A percentile compares a stretch with the other conserved stretches of the same genome.
These are phyloP conservation scores for Orgyia antiqua DNA, from an alignment of 2,888 invertebrate genomes.

Conservation along the genomic window DNA sequence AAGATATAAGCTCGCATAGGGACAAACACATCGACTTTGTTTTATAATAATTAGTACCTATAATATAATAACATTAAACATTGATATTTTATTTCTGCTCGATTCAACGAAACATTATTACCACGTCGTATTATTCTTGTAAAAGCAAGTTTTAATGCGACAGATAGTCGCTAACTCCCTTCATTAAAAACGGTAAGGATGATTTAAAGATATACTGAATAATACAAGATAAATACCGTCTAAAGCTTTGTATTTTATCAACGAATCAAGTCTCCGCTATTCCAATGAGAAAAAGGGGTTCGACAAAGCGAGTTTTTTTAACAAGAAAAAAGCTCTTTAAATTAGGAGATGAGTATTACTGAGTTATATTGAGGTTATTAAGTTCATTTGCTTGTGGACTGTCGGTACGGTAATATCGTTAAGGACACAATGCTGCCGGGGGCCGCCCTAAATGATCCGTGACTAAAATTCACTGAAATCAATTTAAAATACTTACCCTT, in stretches of 20 bases:
- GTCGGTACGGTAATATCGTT: conserved; percentile 46
- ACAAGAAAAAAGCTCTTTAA: conserved; percentile 38
- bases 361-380: conserved; percentile 52
- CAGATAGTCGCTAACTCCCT: conserved; percentile 14
- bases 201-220: conserved; percentile 34
- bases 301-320: conserved; percentile 41
- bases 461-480: conserved; percentile 58
- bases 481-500: conserved; percentile 62
- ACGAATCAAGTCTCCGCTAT: conserved; percentile 45
- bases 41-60: too few species aligned
- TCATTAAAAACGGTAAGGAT: conserved; percentile 31
- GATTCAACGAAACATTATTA: too few species aligned
- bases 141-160: conserved; percentile 6
- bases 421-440: conserved; percentile 48
- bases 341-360: conserved; percentile 43
- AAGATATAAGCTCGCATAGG: too few species aligned
- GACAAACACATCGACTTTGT: too few species aligned
- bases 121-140: too few species aligned
- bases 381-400: conserved; percentile 40
- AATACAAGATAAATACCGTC: conserved; percentile 43
- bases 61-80: too few species aligned
- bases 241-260: conserved; percentile 45
- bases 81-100: too few species aligned
- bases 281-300: conserved; percentile 43
- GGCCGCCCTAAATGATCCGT: conserved; percentile 54